Evolutionary conservation across 2,797 vertebrate species (phyloP).

Genomic region (Lepus oiostolus): DNA sequence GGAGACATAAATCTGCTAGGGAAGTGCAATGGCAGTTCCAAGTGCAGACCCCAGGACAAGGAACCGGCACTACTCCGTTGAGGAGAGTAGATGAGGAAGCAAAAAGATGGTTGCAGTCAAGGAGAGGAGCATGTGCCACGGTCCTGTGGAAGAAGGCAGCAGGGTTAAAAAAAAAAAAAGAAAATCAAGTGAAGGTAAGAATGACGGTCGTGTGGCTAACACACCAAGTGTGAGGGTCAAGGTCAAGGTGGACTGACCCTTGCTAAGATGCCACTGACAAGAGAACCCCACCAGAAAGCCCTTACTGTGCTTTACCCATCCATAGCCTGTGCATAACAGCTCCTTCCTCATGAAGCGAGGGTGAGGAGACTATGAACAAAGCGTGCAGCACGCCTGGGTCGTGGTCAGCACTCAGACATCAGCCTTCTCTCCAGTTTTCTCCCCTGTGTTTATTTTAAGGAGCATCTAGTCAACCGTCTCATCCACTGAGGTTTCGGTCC

Average conservation of each 20-base stretch:
- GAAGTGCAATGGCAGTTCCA: neutral
- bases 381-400: neutral
- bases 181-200: no score
- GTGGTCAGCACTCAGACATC: conserved; percentile 44
- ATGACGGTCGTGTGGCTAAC: neutral
- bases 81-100: neutral
- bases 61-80: neutral
- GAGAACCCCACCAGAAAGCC: neutral
- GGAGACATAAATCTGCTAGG: neutral
- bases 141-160: neutral
- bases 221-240: neutral
- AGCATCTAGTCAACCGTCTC: conserved; percentile 75
- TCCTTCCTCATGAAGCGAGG: neutral
- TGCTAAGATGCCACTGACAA: no score
- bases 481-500: conserved; percentile 74
- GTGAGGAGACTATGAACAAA: conserved; percentile 11
- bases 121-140: neutral
- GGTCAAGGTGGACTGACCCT: no score
- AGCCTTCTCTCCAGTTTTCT: conserved; percentile 39
- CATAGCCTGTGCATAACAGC: neutral
- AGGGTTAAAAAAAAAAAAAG: no score
- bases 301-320: neutral
- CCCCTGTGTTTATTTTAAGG: conserved; percentile 72
- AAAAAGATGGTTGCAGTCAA: neutral
- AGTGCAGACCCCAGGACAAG: neutral